Conservation (phyloP, 2,888 invertebrate genomes). For the Sisyra terminalis region DNA sequence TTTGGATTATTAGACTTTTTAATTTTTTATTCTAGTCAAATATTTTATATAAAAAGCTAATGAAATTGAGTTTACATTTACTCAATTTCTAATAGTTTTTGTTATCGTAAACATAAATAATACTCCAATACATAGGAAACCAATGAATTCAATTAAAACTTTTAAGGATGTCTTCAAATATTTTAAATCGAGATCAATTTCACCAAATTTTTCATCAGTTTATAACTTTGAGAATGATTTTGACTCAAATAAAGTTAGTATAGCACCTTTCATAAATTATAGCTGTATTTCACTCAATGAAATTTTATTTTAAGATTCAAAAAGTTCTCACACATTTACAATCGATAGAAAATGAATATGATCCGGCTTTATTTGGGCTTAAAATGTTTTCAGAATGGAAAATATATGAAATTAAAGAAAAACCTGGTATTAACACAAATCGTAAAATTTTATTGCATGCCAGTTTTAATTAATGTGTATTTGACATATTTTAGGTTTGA, state of each 20-base stretch:
- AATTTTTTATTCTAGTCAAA: too few species aligned
- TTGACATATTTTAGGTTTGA: constrained; percentile 37
- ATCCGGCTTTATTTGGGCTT: constrained; percentile 24
- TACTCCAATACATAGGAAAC: too few species aligned
- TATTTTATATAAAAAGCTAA: too few species aligned
- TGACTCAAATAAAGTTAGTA: constrained; percentile 8
- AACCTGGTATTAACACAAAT: constrained; percentile 32
- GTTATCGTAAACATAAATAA: too few species aligned
- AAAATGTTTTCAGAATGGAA: constrained; percentile 39
- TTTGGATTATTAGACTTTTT: too few species aligned
- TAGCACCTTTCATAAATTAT: constrained; percentile 8
- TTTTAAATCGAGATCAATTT: constrained; percentile 52
- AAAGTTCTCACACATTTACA: neutral
- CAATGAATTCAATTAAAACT: constrained; percentile 19
- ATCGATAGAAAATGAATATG: constrained; percentile 1
- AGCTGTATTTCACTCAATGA: constrained; percentile 8
- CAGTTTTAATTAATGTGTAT: too few species aligned
- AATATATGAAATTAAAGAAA: constrained; percentile 37
- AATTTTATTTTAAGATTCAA: neutral
- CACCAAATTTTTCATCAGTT: constrained; percentile 45
- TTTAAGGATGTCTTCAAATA: constrained; percentile 64
- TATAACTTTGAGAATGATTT: constrained; percentile 31
- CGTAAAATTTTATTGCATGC: neutral
- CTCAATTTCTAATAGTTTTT: too few species aligned
- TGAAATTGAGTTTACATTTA: too few species aligned